Conservation (phyloP, 2,113 vertebrate species). For the Psilopogon haemacephalus region DNA sequence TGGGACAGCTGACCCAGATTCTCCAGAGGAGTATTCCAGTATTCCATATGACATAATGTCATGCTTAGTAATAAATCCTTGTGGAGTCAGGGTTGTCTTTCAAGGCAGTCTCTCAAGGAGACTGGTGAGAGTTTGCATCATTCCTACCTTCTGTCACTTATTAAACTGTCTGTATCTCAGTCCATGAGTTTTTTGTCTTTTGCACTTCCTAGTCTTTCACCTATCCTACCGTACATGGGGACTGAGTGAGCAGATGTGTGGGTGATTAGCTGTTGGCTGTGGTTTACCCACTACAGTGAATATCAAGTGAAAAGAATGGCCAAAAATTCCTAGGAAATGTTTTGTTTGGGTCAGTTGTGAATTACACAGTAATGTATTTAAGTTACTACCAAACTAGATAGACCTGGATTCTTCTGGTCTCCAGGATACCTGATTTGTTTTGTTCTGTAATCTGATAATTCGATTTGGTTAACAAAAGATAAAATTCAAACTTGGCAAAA, state of each 20-base stretch:
- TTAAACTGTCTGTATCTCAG: background rate
- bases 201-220: background rate
- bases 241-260: background rate
- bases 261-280: background rate
- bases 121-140: background rate
- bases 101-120: background rate
- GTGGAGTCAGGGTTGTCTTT: background rate
- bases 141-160: background rate
- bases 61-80: background rate
- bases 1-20: background rate
- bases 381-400: background rate
- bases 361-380: background rate
- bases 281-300: background rate
- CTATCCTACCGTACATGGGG: background rate
- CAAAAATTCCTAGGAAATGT: background rate
- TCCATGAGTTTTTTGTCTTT: background rate
- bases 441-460: background rate
- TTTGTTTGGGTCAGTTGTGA: background rate
- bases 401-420: background rate
- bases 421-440: background rate
- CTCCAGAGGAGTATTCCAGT: background rate
- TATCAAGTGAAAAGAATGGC: background rate
- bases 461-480: background rate
- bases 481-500: background rate
- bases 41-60: background rate